Base-by-base conservation (phyloP, 2,797 vertebrate genomes). In the Enteromius paludinosus region DNA sequence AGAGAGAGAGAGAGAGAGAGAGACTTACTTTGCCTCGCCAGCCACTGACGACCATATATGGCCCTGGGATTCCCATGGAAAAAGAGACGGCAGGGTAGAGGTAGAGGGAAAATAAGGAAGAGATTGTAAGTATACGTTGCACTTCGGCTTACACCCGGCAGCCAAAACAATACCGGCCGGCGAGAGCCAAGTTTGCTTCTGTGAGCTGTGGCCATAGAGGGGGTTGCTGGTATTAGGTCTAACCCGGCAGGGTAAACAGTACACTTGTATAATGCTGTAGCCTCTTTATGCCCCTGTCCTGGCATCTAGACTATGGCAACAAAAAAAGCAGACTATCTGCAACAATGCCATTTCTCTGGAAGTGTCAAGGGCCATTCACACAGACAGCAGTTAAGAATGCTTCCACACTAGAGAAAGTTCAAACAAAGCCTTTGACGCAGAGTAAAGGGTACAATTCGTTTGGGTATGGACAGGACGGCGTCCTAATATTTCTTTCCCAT, bases 61-160 rank as follows among this genome's bases (percentile, higher is more conserved):
- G 96, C 85, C 90, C 89, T 96, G 96, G 96, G 97, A 97, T 97
- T 97, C 96, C 96, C 96, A 93, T 93, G 90, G 92, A 95, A 95
- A 96, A 95, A 86, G 89, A 89, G 65, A 87, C 87, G 87, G 78
- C 83, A 78, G 85, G 85, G 91, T 85, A 87, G 90, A 90, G 89
- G 88, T 87, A 89, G 87, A 75, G 86, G 72, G 88, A 84, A 10
- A 64, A 35, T 61, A 73, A 86, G 87, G 64, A 78, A 83, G 23
- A 90, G 87, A 90, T 86, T 85, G 78, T 87, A 89, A 91, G 91
- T 90, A 89, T 91, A 91, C 83, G 87, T 90, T 92, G 92, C 88
- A 89, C 85, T 91, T 86, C 38, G 61, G 84, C 83, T 91, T 90
- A 89, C 7, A 76, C 87, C 87, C 77, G 2, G 85, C 89, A 86